phyloP scores from a whole-genome alignment of 2,888 invertebrate genomes.

The Priocnemis perturbator region DNA sequence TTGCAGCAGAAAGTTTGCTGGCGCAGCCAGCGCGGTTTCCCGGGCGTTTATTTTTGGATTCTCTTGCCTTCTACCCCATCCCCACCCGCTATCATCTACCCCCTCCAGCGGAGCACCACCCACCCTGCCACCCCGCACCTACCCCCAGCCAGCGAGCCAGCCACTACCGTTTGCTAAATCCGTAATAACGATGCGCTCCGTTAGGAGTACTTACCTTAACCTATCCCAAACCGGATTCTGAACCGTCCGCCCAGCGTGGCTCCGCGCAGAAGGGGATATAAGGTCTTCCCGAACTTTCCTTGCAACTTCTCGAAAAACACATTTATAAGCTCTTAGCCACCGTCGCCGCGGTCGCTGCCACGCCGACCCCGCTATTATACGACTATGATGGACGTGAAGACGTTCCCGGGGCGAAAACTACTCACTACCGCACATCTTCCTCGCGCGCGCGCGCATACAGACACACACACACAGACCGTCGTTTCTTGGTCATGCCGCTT shows the following conservation, averaged over 20 bases:
- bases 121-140: not conserved
- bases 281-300: slow-evolving; percentile 27
- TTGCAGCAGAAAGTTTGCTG: slow-evolving; percentile 60
- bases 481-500: too few species aligned
- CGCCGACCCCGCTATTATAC: not conserved
- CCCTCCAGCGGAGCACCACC: not conserved
- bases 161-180: slow-evolving; percentile 45
- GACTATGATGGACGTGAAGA: not conserved
- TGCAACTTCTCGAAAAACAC: slow-evolving; percentile 44
- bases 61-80: slow-evolving; percentile 17
- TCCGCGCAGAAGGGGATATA: slow-evolving; percentile 10
- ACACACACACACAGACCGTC: too few species aligned
- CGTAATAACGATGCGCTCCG: slow-evolving; percentile 48
- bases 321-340: slow-evolving; percentile 37
- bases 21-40: slow-evolving; percentile 41
- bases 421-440: not conserved
- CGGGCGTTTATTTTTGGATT: slow-evolving; percentile 48
- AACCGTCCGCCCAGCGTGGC: not conserved
- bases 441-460: too few species aligned
- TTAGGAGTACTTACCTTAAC: slow-evolving; percentile 36
- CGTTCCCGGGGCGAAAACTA: not conserved
- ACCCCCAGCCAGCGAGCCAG: not conserved
- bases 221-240: slow-evolving; percentile 30
- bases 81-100: not conserved
- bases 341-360: slow-evolving; percentile 10